phyloP scores from a whole-genome alignment of 1,140 invertebrate species.

The Aporrectodea caliginosa region DNA sequence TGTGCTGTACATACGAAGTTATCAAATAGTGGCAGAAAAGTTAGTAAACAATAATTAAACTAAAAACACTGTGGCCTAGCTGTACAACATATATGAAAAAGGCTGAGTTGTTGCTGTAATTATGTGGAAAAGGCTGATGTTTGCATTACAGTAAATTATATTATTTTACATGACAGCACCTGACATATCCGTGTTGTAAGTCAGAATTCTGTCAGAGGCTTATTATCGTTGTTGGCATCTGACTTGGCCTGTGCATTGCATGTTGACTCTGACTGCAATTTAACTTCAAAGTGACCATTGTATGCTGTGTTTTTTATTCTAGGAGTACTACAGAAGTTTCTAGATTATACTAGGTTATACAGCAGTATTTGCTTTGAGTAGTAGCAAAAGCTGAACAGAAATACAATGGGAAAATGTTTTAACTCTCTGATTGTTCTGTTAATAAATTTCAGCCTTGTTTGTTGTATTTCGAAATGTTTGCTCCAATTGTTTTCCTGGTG shows the following conservation, averaged over 20 bases:
- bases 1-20: background rate
- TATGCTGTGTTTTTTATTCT: background rate
- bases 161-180: no score
- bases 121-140: no score
- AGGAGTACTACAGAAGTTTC: background rate
- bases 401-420: no score
- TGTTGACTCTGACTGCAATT: constrained; percentile 6
- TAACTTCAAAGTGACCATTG: background rate
- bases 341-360: background rate
- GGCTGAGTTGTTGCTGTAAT: background rate
- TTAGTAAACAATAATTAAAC: no score
- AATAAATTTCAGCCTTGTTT: background rate
- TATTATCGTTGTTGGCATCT: no score
- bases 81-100: background rate
- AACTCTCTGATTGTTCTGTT: background rate
- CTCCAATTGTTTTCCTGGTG: background rate
- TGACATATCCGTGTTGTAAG: no score
- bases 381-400: no score
- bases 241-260: background rate
- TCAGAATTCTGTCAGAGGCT: no score
- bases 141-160: no score
- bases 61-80: no score
- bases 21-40: background rate
- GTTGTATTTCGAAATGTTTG: background rate
- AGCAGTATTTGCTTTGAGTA: background rate